Conservation (phyloP, 2,888 invertebrate species). For the Argyresthia albistria region DNA sequence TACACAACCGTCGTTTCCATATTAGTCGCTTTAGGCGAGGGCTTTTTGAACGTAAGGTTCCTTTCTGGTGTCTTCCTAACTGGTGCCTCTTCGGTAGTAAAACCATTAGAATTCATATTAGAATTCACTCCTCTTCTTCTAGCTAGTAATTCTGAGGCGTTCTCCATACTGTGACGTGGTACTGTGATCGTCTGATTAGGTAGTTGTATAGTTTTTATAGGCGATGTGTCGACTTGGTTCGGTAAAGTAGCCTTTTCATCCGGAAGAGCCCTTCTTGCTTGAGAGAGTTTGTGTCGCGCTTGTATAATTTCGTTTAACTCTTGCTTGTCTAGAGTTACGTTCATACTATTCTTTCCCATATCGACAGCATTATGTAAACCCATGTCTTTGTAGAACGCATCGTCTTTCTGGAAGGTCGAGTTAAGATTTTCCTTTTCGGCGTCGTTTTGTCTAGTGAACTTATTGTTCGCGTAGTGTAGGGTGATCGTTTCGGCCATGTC, state of each 20-base stretch:
- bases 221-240: constrained; percentile 33
- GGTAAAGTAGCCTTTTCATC: constrained; percentile 37
- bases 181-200: constrained; percentile 60
- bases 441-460: constrained; percentile 37
- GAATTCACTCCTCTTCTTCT: constrained; percentile 40
- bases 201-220: constrained; percentile 50
- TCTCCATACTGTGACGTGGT: constrained; percentile 53
- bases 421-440: constrained; percentile 58
- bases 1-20: constrained; percentile 53
- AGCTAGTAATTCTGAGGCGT: constrained; percentile 51
- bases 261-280: constrained; percentile 53
- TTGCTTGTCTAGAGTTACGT: constrained; percentile 56
- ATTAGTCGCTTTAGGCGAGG: constrained; percentile 34
- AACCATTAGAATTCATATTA: constrained; percentile 25
- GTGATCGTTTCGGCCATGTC: constrained; percentile 55
- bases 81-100: constrained; percentile 33
- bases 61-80: constrained; percentile 44
- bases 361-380: constrained; percentile 38
- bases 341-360: constrained; percentile 39
- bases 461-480: constrained; percentile 53
- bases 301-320: constrained; percentile 63
- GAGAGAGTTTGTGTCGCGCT: constrained; percentile 54
- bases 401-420: constrained; percentile 45
- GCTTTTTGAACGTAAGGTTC: constrained; percentile 53
- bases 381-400: constrained; percentile 57